phyloP scores from a whole-genome alignment of 1,140 invertebrate species.

The Drosophila micromelanica region DNA sequence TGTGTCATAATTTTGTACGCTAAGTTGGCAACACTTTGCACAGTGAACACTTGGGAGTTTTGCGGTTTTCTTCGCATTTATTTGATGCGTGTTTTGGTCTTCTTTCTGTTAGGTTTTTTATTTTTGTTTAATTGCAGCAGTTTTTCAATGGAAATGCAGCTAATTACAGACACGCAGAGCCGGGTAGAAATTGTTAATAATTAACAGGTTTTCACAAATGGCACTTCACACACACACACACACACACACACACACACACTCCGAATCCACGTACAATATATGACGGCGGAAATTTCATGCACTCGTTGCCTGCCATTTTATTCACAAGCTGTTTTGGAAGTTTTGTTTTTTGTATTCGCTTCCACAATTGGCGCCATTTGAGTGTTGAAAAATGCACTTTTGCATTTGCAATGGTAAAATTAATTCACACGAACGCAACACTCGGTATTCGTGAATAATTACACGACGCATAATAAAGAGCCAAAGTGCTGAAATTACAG shows the following conservation, averaged over 20 bases:
- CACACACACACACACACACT: constrained; percentile 20
- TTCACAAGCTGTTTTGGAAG: background rate
- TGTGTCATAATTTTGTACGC: constrained; percentile 79
- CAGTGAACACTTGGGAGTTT: constrained; percentile 44
- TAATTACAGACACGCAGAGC: constrained; percentile 74
- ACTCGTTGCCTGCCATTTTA: constrained; percentile 17
- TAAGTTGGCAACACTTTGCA: constrained; percentile 82
- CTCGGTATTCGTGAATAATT: constrained; percentile 52
- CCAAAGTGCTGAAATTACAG: constrained; percentile 63
- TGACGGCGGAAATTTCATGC: constrained; percentile 52
- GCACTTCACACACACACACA: constrained; percentile 32
- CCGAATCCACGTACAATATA: background rate
- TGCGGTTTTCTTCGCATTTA: constrained; percentile 31
- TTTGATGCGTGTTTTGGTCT: constrained; percentile 48
- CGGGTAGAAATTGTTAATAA: constrained; percentile 77
- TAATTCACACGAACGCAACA: constrained; percentile 52
- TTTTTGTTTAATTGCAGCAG: constrained; percentile 67
- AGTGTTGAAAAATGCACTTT: constrained; percentile 69
- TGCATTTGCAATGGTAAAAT: constrained; percentile 42
- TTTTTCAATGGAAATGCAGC: constrained; percentile 77
- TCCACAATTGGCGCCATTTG: constrained; percentile 45
- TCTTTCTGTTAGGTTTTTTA: constrained; percentile 35
- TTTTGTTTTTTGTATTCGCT: background rate
- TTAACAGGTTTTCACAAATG: constrained; percentile 76
- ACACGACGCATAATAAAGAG: constrained; percentile 60